Base-by-base conservation (phyloP, 1,140 invertebrate genomes). In the Drosophila elegans region DNA sequence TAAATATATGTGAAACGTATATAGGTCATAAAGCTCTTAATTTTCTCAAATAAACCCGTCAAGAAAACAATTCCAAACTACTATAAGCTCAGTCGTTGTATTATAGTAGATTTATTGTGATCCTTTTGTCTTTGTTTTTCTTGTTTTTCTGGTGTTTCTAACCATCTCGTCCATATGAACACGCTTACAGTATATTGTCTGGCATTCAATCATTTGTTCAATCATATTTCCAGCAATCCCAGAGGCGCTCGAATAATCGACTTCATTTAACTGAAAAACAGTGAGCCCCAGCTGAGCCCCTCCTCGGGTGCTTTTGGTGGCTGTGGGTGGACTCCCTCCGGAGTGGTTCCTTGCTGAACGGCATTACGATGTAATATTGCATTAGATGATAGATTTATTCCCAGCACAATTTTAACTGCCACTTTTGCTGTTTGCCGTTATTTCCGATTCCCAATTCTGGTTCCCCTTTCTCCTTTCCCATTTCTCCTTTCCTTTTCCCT, bases 381-480 rank as follows among this genome's bases (percentile, higher is more conserved):
- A 89, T 88, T 89, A 89, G 86, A 89, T 84, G 84, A 88, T 89
- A 74, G 80, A 88, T 88, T 89, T 89, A 88, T 88, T 88, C 84
- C 84, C 84, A 88, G 76, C 73, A 84, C 84, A 89, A 88, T 89
- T 89, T 88, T 84, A 89, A 78, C 80, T 84, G 80, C 68, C 69
- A 89, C 80, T 88, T 84, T 77, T 86, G 74, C 57, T 52, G 61
- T 57, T 67, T 61, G 54, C 41, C 54, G 53, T 61, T 78, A 72
- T 78, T 78, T 78, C 74, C 74, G 68, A 72, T 54, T 78, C 51
- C 66, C 74, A 49, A 44, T 34, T 42, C 67, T 13, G 25, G 11
- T 3, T 5, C 29, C 29, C 10, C 45, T 39, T 52, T 34, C 29
- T 3, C 12, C 7, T 13, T 3, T 10, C 12, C 7, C 48, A 6